Evolutionary conservation across 2,888 invertebrate genomes (phyloP), one percentile per base, ranked within the genome.

Genomic region (Drosophila rellima): DNA sequence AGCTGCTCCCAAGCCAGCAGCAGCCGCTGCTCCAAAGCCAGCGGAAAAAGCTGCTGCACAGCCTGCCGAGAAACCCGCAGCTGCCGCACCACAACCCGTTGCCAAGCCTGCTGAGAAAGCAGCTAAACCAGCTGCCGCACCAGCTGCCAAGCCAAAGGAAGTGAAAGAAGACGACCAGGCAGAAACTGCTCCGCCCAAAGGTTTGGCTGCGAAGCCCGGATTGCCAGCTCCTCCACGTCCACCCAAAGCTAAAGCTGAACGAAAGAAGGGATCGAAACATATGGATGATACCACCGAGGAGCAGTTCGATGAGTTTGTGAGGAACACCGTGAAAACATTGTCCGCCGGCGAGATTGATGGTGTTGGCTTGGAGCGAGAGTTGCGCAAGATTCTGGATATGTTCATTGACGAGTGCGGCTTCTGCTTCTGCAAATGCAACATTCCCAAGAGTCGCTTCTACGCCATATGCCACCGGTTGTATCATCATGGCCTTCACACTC

Each of bases 381-480:
- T 91, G 31, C 85, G 90, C 0, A 77, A 78, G 10, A 83, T 91
- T 33, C 72, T 91, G 11, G 91, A 91, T 39, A 74, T 80, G 67
- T 91, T 90, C 50, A 83, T 88, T 15, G 74, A 80, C 10, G 91
- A 91, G 62, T 90, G 90, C 29, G 89, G 89, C 8, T 87, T 84
- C 63, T 87, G 83, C 40, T 90, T 90, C 42, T 91, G 91, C 52
- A 88, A 82, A 37, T 88, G 89, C 62, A 84, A 84, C 15, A 80
- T 90, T 50, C 85, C 86, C 11, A 90, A 87, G 47, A 83, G 82
- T 40, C 90, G 86, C 47, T 82, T 91, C 20, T 90, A 91, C 68
- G 78, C 77, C 4, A 88, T 91, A 39, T 89, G 91, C 56, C 89
- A 90, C 37, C 92, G 90, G 20, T 77, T 92, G 3, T 74, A 89